A percentile compares a stretch with the other conserved stretches of the same genome.
Conservation (phyloP, 1,140 invertebrate species). For the Neodiprion virginianus region DNA sequence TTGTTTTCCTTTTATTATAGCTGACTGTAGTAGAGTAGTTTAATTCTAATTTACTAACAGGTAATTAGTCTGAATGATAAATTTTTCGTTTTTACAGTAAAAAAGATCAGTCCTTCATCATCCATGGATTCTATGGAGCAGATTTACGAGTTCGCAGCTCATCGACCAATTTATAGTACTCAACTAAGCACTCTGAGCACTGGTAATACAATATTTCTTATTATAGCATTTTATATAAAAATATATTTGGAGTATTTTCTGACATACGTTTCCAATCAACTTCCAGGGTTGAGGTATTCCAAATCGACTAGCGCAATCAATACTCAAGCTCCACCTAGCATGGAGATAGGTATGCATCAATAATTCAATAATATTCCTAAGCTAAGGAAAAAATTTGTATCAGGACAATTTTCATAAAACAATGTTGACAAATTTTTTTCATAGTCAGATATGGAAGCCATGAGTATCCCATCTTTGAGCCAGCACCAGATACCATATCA, state of each 20-base stretch:
- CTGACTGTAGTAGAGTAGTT: no score
- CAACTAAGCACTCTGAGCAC: conserved; percentile 12
- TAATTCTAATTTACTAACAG: no score
- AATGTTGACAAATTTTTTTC: not conserved
- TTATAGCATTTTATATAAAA: conserved; percentile 16
- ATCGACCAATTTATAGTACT: conserved; percentile 27
- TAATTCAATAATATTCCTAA: not conserved
- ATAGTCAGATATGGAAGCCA: not conserved
- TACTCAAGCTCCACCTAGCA: conserved; percentile 16
- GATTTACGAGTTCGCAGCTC: conserved; percentile 38
- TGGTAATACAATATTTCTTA: conserved; percentile 16
- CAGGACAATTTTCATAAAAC: not conserved
- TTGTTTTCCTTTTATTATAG: no score
- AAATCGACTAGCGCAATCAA: conserved; percentile 49
- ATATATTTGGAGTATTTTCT: conserved; percentile 9
- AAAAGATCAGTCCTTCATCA: conserved; percentile 42
- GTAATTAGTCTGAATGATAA: no score
- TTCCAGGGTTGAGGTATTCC: conserved; percentile 41
- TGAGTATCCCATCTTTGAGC: not conserved
- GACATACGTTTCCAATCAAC: not conserved
- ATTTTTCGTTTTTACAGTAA: conserved; percentile 40
- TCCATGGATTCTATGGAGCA: conserved; percentile 44
- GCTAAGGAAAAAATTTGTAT: no score
- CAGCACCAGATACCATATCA: not conserved
- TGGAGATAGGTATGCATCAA: not conserved